Evolutionary conservation across 2,113 vertebrate species (phyloP).

Genomic region (Accipiter virgatus): DNA sequence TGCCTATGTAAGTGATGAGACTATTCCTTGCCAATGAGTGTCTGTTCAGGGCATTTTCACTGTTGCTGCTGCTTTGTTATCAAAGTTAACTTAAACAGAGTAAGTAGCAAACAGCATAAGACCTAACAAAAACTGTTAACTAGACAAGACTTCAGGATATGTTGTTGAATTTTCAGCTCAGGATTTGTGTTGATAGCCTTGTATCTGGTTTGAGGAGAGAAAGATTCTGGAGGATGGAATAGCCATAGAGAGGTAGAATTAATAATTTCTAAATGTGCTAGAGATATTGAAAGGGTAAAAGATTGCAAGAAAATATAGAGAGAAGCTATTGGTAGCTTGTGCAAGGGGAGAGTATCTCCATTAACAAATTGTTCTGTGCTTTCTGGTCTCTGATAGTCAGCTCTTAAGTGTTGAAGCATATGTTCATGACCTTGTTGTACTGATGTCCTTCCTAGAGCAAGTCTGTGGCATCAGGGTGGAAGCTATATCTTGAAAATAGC

Average conservation of each 20-base stretch:
- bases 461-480: not conserved
- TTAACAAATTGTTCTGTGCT: not conserved
- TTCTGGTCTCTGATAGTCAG: not conserved
- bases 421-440: not conserved
- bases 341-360: not conserved
- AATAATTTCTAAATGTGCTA: not conserved
- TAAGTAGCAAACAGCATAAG: not conserved
- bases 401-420: not conserved
- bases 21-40: not conserved
- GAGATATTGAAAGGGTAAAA: not conserved
- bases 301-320: not conserved
- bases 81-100: not conserved
- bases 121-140: not conserved
- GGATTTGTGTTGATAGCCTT: not conserved
- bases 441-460: not conserved
- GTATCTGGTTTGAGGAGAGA: not conserved
- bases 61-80: not conserved
- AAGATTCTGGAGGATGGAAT: not conserved
- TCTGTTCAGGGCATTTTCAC: not conserved
- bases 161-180: not conserved
- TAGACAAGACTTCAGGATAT: not conserved
- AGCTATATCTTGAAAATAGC: not conserved
- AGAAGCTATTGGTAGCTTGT: not conserved
- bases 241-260: not conserved
- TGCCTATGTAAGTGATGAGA: not conserved